Base-by-base conservation (phyloP, 2,888 invertebrate genomes). In the Cactoblastis cactorum region DNA sequence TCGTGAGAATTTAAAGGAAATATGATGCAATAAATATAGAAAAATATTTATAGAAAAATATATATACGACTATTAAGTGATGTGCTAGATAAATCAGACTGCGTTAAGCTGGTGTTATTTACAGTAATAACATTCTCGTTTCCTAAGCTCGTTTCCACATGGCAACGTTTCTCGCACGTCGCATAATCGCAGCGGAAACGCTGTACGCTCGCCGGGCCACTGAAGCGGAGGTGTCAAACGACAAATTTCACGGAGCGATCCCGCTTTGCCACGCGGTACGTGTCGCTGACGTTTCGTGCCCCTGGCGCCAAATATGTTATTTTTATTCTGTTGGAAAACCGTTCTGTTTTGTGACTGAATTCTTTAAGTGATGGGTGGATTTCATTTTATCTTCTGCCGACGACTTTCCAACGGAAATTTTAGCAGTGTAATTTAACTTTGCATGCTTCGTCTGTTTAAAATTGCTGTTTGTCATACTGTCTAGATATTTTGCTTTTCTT, bases 171-270 rank as follows among this genome's bases (percentile, higher is more conserved):
- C 63, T 61, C 62, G 65, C 51, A 45, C 45, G 51, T 50, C 28
- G 45, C 39, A 45, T 45, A 52, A 52, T 50, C 52, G 52, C 52
- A 52, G 39, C 49, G 52, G 49, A 52, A 52, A 39, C 49, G 52
- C 45, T 33, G 49, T 19, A 37, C 43, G 47, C 39, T 19, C 35
- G 52, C 49, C 58, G 65, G 68, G 67, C 66, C 71, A 68, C 55
- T 68, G 70, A 57, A 57, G 57, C 53, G 52, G 50, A 49, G 77
- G 77, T 80, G 80, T 82, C 80, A 79, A 74, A 77, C 76, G 80
- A 73, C 76, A 80, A 78, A 82, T 78, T 77, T 80, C 77, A 77
- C 74, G 71, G 69, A 66, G 66, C 65, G 61, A 67, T 64, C 67
- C 67, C 67, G 72, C 74, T 74, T 68, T 65, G 56, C 65, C 67